Evolutionary conservation across 2,797 vertebrate genomes (phyloP).

Genomic region (Acomys russatus): DNA sequence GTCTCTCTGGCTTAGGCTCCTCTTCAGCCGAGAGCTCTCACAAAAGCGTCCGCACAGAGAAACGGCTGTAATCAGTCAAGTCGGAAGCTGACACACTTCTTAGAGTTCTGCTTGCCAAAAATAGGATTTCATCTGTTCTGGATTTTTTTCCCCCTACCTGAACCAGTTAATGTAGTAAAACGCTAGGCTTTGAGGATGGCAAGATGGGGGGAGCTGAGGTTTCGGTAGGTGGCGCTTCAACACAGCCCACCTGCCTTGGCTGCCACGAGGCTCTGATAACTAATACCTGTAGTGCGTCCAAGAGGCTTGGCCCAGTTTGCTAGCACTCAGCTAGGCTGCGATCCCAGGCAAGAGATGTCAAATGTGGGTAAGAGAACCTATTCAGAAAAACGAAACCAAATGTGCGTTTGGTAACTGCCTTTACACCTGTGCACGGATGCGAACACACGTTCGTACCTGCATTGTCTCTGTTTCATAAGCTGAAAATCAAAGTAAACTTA

Average conservation of each 20-base stretch:
- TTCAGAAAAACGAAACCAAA: neutral
- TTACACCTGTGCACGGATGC: neutral
- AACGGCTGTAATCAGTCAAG: conserved; percentile 60
- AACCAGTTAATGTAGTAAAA: conserved; percentile 80
- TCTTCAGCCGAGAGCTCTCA: neutral
- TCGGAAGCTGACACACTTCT: conserved; percentile 84
- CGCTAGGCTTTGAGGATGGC: conserved; percentile 15
- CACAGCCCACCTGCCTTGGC: conserved; percentile 90
- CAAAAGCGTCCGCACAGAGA: neutral
- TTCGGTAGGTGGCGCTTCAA: conserved; percentile 98
- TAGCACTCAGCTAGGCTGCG: neutral
- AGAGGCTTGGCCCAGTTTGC: conserved; percentile 75
- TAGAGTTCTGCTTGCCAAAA: conserved; percentile 83
- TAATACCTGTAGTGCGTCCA: conserved; percentile 25
- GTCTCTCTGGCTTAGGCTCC: neutral
- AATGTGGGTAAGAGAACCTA: neutral
- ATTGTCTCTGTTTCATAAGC: neutral
- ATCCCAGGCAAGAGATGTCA: neutral
- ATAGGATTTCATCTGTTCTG: conserved; percentile 84
- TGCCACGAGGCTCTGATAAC: neutral
- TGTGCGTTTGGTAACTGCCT: neutral
- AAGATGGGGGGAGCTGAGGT: neutral
- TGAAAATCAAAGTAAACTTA: neutral
- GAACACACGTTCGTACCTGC: neutral
- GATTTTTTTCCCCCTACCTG: conserved; percentile 68